Percentiles rank a stretch among this genome's conserved stretches.
Conservation (phyloP, 2,113 vertebrate genomes). For the Microcebus griseorufus region DNA sequence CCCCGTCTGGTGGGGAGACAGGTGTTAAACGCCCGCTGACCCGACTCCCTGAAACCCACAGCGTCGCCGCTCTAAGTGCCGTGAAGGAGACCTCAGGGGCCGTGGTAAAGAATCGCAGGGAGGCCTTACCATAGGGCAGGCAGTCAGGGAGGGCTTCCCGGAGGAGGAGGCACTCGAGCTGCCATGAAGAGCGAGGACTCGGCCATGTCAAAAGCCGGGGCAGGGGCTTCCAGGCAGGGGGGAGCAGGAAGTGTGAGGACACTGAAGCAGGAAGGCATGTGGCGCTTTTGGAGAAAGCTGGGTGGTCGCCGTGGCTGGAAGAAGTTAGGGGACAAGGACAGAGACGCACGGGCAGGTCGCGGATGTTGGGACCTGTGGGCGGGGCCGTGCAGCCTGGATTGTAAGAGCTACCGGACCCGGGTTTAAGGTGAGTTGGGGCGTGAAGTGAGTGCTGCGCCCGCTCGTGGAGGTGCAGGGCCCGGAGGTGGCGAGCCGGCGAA, state of each 20-base stretch:
- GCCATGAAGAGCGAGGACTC: too few relatives aligned
- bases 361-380: accelerated
- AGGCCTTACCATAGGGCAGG: too few relatives aligned
- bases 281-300: neutral
- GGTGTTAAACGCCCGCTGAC: neutral
- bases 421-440: neutral
- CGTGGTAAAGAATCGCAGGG: neutral
- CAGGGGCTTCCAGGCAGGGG: neutral
- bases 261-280: neutral
- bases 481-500: neutral
- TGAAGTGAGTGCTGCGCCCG: neutral
- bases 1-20: neutral
- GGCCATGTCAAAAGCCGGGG: neutral
- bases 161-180: neutral
- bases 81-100: neutral
- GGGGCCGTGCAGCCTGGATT: neutral
- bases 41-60: accelerated
- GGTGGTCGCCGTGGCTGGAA: neutral
- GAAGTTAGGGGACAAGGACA: too few relatives aligned
- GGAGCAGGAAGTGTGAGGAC: neutral
- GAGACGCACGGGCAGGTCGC: accelerated
- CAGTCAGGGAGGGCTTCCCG: neutral
- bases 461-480: neutral
- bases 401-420: neutral
- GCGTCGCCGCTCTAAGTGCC: accelerated